Evolutionary conservation across 2,888 invertebrate genomes (phyloP), one percentile per base, ranked within the genome.

Genomic region (Cephus spinipes): DNA sequence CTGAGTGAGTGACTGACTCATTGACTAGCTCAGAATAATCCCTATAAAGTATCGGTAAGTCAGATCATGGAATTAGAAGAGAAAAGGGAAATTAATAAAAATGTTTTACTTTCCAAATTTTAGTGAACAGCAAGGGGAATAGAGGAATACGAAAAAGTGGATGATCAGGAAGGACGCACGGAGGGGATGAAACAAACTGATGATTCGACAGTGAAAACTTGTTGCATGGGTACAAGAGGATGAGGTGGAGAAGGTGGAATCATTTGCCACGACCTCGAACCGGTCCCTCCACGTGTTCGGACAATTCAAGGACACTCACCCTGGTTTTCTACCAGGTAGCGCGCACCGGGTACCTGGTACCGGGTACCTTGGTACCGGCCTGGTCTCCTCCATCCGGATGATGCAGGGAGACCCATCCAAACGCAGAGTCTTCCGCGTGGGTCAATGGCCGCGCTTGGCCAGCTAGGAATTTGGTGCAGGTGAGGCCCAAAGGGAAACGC

Each of bases 381-480:
- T 55, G 23, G 55, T 55, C 9, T 9, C 9, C 9, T 79, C 73
- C 78, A 80, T 82, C 79, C 69, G 76, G 75, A 77, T 76, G 82
- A 76, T 84, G 83, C 86, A 85, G 81, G 55, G 55, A 23, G 55
- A 55, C 55, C 55, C 55, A 55, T 55, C 55, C 55, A 55, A 55
- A 77, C 15, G 73, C 76, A 81, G 85, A 82, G 82, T 84, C 81
- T 81, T 55, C 55, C 9, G 55, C 55, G 55, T 55, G 55, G 87
- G 87, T 90, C 88, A 84, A 85, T 80, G 89, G 88, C 90, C 90
- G 83, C 82, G 81, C 82, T 84, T 84, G 85, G 84, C 84, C 85
- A 88, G 86, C 88, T 90, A 90, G 90, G 90, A 91, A 91, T 91
- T 91, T 88, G 89, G 89, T 91, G 91, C 90, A 91, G 91, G 90